A percentile compares a stretch with the other conserved stretches of the same genome.
Conservation (phyloP, 2,113 vertebrate species). For the Hiodon alosoides region DNA sequence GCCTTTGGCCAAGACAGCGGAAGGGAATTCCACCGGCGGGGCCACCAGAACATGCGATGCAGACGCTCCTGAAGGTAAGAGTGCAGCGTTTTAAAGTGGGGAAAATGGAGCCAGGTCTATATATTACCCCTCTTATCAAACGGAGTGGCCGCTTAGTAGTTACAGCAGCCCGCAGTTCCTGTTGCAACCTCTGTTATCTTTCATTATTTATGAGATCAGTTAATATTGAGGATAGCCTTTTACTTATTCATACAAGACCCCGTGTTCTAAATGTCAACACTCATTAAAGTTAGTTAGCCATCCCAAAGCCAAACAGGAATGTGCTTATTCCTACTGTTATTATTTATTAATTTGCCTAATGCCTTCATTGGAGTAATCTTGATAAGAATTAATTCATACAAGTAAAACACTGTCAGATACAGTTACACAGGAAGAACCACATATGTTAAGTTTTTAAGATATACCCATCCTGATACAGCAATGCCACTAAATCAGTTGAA, state of each 20-base stretch:
- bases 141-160: neutral
- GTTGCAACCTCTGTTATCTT: conserved; percentile 31
- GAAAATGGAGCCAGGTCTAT: neutral
- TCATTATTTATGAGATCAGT: conserved; percentile 45
- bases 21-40: conserved; percentile 56
- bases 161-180: conserved; percentile 23
- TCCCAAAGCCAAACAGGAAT: conserved; percentile 36
- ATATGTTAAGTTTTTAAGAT: neutral
- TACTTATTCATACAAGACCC: conserved; percentile 36
- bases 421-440: neutral
- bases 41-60: conserved; percentile 80
- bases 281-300: conserved; percentile 42
- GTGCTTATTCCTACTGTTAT: conserved; percentile 19
- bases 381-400: neutral
- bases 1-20: conserved; percentile 32
- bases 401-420: neutral
- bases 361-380: neutral
- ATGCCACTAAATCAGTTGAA: neutral
- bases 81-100: conserved; percentile 6
- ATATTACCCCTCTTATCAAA: neutral
- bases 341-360: conserved; percentile 42
- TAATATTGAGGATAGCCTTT: conserved; percentile 47
- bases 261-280: conserved; percentile 42
- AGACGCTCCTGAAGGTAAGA: conserved; percentile 88
- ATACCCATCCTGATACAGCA: neutral